phyloP scores from a whole-genome alignment of 2,888 invertebrate species.

The Mesoligia furuncula region DNA sequence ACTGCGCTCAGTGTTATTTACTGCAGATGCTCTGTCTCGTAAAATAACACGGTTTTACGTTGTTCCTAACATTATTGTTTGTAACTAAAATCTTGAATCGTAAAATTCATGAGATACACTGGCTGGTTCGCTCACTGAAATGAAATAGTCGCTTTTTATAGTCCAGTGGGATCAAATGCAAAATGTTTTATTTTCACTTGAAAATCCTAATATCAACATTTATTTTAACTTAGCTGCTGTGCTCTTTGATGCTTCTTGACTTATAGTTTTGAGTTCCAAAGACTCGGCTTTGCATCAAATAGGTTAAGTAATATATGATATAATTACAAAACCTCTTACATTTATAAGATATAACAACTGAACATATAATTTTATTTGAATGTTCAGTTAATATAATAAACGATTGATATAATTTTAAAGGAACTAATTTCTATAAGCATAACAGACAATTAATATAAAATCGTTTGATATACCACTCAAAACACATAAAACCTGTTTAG shows the following conservation, averaged over 20 bases:
- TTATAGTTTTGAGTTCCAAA: not conserved
- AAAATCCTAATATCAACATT: not conserved
- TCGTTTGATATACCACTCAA: too few species aligned
- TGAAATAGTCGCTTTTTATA: conserved; percentile 42
- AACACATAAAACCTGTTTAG: too few species aligned
- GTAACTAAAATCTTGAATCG: conserved; percentile 57
- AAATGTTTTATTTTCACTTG: conserved; percentile 35
- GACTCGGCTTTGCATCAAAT: not conserved
- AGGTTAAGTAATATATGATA: too few species aligned
- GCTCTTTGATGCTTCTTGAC: not conserved
- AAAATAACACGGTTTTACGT: conserved; percentile 56
- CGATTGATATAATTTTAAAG: too few species aligned
- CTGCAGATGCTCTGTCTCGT: conserved; percentile 60
- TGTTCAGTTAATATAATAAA: too few species aligned
- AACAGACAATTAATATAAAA: too few species aligned
- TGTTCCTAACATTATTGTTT: conserved; percentile 52
- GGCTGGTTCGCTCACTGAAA: conserved; percentile 14
- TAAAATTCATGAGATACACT: conserved; percentile 47
- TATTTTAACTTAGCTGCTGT: conserved; percentile 2
- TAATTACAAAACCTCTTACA: too few species aligned
- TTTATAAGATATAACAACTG: too few species aligned
- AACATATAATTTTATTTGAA: too few species aligned
- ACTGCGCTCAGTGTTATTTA: conserved; percentile 56
- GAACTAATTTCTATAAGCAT: too few species aligned
- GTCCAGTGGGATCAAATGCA: conserved; percentile 19